Percentiles rank a stretch among this genome's conserved stretches.
Evolutionary conservation across 2,797 vertebrate genomes (phyloP).

Genomic region (Xenops minutus): DNA sequence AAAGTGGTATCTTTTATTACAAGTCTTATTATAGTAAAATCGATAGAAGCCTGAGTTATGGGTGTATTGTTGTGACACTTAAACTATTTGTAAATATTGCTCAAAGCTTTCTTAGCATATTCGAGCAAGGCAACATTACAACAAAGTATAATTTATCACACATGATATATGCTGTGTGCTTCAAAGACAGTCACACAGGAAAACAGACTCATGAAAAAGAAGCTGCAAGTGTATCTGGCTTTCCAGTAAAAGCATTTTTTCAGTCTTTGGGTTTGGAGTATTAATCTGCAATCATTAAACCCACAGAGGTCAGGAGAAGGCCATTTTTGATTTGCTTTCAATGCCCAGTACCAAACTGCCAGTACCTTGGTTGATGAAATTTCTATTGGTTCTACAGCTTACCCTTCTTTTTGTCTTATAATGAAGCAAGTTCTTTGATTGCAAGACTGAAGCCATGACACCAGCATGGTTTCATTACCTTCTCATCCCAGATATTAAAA

Average conservation of each 20-base stretch:
- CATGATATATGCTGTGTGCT: slow-evolving; percentile 62
- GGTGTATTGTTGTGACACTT: slow-evolving; percentile 78
- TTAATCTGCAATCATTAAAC: neutral
- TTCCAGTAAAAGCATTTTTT: neutral
- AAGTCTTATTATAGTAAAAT: slow-evolving; percentile 62
- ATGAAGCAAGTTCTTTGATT: neutral
- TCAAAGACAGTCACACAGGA: slow-evolving; percentile 46
- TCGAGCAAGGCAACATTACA: slow-evolving; percentile 69
- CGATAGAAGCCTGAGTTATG: slow-evolving; percentile 62
- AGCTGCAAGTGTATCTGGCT: neutral
- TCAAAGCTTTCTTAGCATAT: slow-evolving; percentile 76
- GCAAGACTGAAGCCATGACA: neutral
- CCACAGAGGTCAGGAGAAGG: neutral
- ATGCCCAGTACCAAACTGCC: neutral
- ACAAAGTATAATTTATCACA: slow-evolving; percentile 75
- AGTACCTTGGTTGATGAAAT: neutral
- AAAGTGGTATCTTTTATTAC: slow-evolving; percentile 69
- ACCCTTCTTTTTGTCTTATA: neutral
- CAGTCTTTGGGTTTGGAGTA: neutral
- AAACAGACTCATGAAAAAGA: slow-evolving; percentile 28
- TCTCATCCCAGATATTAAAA: slow-evolving; percentile 15
- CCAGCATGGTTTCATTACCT: neutral
- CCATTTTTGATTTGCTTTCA: neutral
- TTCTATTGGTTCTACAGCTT: neutral
- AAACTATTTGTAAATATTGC: slow-evolving; percentile 80